Percentiles rank a stretch among this genome's conserved stretches.
These are phyloP conservation scores for Lanistes nyassanus DNA, from an alignment of 1,140 invertebrate species.

Conservation along the genomic window DNA sequence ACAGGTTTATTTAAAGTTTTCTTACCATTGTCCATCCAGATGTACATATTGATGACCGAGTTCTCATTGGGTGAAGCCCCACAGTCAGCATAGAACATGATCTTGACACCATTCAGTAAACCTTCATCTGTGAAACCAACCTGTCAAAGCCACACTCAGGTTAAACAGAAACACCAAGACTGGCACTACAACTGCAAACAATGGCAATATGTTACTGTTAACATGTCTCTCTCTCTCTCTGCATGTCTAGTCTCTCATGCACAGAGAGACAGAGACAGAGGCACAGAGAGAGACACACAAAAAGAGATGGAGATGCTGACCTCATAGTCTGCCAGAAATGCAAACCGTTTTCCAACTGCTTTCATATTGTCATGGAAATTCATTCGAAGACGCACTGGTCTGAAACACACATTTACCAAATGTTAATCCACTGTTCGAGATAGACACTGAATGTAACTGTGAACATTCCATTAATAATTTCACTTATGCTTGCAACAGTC, in stretches of 20 bases:
- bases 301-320: constrained; percentile 25
- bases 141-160: constrained; percentile 20
- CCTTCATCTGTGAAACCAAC: constrained; percentile 47
- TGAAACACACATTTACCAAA: constrained; percentile 24
- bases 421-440: no score
- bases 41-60: background rate
- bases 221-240: no score
- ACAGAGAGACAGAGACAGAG: no score
- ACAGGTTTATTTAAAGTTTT: no score
- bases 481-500: no score
- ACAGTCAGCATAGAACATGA: constrained; percentile 49
- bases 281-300: no score
- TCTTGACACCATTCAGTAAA: constrained; percentile 48
- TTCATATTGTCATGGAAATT: constrained; percentile 95
- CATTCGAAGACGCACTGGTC: constrained; percentile 86
- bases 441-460: no score
- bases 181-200: no score
- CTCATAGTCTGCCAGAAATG: constrained; percentile 87
- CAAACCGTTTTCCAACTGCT: constrained; percentile 87
- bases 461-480: no score
- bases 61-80: constrained; percentile 41
- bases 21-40: constrained; percentile 44
- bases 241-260: no score
- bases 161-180: no score
- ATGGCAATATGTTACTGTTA: no score